Base-by-base conservation (phyloP, 1,140 invertebrate species). In the Lysiphlebus fabarum region DNA sequence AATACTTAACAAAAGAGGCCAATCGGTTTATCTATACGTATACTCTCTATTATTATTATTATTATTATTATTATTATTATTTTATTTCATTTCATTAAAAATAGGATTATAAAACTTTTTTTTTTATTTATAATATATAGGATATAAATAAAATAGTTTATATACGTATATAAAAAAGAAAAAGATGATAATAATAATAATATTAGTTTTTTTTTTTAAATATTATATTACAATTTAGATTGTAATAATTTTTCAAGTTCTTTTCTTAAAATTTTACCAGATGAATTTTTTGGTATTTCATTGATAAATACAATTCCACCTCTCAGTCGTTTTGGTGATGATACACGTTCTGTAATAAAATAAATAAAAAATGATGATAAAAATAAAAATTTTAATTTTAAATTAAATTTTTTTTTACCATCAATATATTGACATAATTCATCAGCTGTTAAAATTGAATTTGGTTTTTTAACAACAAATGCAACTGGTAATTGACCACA, bases 401-500 rank as follows among this genome's bases (percentile, higher is more conserved):
- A 50, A 56, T 44, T 56, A 53, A 63, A 50, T 49, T 44, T 42
- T 54, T 53, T 38, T 26, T 12, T 59, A 70, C 70, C 56, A 48
- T 73, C 77, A 1, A 86, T 76, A 65, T 81, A 86, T 26, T 81
- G 64, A 36, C 82, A 70, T 2, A 87, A 69, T 14, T 86, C 82
- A 11, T 80, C 62, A 40, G 76, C 79, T 0, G 75, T 82, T 0
- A 85, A 63, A 8, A 65, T 66, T 0, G 70, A 70, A 48, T 76
- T 80, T 2, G 74, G 71, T 66, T 83, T 82, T 40, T 70, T 71
- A 6, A 86, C 86, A 37, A 88, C 81, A 67, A 85, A 88, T 0
- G 85, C 86, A 53, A 84, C 65, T 1, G 89, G 89, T 1, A 88
- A 70, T 73, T 92, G 89, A 0, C 89, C 89, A 49, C 79, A 79